These are phyloP conservation scores for Horisme vitalbata DNA, from an alignment of 2,888 invertebrate genomes.

Conservation along the genomic window DNA sequence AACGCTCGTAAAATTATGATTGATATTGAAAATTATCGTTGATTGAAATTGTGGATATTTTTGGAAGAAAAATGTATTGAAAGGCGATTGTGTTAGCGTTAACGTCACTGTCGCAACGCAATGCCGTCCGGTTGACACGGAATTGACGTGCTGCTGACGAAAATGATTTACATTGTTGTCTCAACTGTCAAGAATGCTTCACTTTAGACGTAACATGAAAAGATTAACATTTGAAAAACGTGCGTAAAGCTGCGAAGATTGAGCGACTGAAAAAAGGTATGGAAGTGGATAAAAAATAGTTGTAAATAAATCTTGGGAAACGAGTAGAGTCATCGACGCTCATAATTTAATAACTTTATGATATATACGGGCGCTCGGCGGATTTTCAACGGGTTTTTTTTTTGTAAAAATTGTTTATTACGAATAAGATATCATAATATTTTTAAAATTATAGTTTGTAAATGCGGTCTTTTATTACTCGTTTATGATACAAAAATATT, in stretches of 20 bases:
- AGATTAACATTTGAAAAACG: slow-evolving; percentile 13
- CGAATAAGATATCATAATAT: no score
- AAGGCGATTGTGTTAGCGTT: slow-evolving; percentile 40
- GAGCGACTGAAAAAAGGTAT: slow-evolving; percentile 2
- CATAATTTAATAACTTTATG: not conserved
- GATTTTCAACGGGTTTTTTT: no score
- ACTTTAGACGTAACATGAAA: slow-evolving; percentile 25
- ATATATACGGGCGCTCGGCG: not conserved
- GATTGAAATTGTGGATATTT: slow-evolving; percentile 49
- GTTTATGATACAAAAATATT: no score
- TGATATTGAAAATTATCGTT: slow-evolving; percentile 54
- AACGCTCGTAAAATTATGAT: slow-evolving; percentile 58
- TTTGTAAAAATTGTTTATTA: no score
- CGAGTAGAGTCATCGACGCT: slow-evolving; percentile 7
- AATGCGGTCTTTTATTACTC: no score
- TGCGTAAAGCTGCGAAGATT: not conserved
- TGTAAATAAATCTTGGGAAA: slow-evolving; percentile 14
- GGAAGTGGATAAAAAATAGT: not conserved
- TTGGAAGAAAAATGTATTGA: slow-evolving; percentile 27
- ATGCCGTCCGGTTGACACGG: slow-evolving; percentile 25
- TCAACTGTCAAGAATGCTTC: slow-evolving; percentile 35
- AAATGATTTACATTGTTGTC: slow-evolving; percentile 40
- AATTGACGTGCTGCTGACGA: slow-evolving; percentile 34
- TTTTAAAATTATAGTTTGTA: no score
- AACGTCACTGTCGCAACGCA: slow-evolving; percentile 37